Evolutionary conservation across 2,113 vertebrate species (phyloP).

Genomic region (Tychaedon coryphoeus): DNA sequence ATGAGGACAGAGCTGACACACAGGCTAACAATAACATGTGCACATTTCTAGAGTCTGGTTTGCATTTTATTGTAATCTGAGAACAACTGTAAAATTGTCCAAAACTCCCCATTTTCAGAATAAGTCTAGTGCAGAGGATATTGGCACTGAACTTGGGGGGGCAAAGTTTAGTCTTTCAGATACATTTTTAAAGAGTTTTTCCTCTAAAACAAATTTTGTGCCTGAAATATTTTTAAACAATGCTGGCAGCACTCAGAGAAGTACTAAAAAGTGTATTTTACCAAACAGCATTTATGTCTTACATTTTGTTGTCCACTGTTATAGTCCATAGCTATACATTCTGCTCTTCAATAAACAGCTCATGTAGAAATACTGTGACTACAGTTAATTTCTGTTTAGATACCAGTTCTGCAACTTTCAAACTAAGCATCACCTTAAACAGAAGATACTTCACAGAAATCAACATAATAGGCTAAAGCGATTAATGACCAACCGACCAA

Average conservation of each 20-base stretch:
- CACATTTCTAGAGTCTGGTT: constrained; percentile 32
- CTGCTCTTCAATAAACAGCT: background rate
- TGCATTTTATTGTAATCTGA: constrained; percentile 47
- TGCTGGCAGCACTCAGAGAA: background rate
- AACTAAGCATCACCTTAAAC: background rate
- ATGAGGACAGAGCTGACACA: constrained; percentile 16
- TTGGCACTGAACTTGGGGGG: background rate
- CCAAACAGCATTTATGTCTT: background rate
- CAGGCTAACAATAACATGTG: constrained; percentile 40
- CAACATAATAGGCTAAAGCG: background rate
- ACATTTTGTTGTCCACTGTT: background rate
- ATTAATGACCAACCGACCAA: background rate
- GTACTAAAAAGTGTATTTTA: background rate
- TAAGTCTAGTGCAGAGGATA: background rate
- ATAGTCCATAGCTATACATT: background rate
- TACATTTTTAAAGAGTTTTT: background rate
- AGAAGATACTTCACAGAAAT: background rate
- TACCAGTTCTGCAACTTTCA: background rate
- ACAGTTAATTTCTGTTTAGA: background rate
- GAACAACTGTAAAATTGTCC: constrained; percentile 28
- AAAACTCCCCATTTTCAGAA: constrained; percentile 8
- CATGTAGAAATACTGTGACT: background rate
- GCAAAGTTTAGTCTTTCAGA: background rate
- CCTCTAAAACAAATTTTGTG: background rate
- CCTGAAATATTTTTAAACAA: background rate